Evolutionary conservation across 2,797 vertebrate genomes (phyloP).

Genomic region (Malurus splendens): DNA sequence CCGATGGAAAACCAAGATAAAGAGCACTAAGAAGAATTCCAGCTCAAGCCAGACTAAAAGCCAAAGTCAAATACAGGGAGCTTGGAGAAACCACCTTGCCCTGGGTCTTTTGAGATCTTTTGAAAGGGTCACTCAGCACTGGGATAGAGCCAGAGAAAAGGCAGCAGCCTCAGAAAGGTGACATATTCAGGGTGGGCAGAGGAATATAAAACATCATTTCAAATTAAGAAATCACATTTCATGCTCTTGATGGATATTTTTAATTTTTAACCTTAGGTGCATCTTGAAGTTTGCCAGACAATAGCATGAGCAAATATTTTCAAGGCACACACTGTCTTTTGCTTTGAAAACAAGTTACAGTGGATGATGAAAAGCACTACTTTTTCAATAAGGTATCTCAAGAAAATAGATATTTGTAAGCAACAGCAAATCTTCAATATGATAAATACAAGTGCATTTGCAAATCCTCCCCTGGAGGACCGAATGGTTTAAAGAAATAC

Average conservation of each 20-base stretch:
- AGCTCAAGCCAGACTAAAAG: neutral
- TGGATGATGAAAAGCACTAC: neutral
- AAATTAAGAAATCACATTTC: neutral
- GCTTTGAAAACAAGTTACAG: neutral
- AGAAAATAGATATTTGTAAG: slow-evolving; percentile 13
- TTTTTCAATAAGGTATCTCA: neutral
- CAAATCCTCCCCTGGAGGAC: neutral
- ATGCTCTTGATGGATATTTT: neutral
- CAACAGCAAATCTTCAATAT: neutral
- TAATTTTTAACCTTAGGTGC: neutral
- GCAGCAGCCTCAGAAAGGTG: neutral
- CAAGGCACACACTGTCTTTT: neutral
- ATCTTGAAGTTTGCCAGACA: neutral
- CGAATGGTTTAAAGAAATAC: neutral
- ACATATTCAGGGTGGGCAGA: neutral
- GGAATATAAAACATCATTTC: neutral
- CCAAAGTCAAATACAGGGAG: neutral
- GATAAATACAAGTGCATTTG: neutral
- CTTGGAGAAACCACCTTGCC: neutral
- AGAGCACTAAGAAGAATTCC: neutral
- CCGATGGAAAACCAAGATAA: neutral
- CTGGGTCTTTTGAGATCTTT: neutral
- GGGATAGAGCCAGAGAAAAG: neutral
- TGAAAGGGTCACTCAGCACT: neutral
- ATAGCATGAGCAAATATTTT: neutral